A percentile compares a stretch with the other conserved stretches of the same genome.
Conservation (phyloP, 2,113 vertebrate genomes). For the Microcebus ravelobensis region DNA sequence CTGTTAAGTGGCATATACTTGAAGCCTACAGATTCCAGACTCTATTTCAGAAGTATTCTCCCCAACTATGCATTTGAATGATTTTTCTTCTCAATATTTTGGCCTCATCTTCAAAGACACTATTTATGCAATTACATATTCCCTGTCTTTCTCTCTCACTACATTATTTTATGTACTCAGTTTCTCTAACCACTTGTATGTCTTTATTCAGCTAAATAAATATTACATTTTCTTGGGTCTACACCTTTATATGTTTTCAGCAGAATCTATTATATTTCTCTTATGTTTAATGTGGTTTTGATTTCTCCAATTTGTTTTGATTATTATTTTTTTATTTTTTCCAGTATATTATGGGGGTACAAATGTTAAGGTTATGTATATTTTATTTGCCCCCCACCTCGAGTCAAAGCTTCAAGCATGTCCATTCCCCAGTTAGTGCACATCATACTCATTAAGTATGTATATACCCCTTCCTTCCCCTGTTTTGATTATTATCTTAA, state of each 20-base stretch:
- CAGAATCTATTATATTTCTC: constrained; percentile 19
- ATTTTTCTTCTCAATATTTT: constrained; percentile 27
- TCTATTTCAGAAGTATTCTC: constrained; percentile 26
- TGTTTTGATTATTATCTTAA: not conserved
- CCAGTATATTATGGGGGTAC: no score
- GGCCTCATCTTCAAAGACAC: not conserved
- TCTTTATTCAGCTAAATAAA: not conserved
- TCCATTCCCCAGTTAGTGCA: no score
- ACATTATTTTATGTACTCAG: not conserved
- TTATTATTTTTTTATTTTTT: not conserved
- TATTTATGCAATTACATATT: not conserved
- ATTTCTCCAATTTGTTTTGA: not conserved
- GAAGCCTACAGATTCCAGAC: not conserved
- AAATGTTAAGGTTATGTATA: no score
- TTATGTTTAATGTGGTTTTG: constrained; percentile 4
- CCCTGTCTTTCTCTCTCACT: not conserved
- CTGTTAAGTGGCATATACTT: not conserved
- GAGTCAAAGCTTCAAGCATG: no score
- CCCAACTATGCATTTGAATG: not conserved
- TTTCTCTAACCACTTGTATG: not conserved
- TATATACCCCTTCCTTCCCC: no score
- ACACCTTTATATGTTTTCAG: not conserved
- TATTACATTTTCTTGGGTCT: not conserved
- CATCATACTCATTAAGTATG: no score
- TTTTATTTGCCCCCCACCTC: no score